Evolutionary conservation across 2,797 vertebrate genomes (phyloP), one percentile per base, ranked within the genome.

Genomic region (Coregonus sp.): DNA sequence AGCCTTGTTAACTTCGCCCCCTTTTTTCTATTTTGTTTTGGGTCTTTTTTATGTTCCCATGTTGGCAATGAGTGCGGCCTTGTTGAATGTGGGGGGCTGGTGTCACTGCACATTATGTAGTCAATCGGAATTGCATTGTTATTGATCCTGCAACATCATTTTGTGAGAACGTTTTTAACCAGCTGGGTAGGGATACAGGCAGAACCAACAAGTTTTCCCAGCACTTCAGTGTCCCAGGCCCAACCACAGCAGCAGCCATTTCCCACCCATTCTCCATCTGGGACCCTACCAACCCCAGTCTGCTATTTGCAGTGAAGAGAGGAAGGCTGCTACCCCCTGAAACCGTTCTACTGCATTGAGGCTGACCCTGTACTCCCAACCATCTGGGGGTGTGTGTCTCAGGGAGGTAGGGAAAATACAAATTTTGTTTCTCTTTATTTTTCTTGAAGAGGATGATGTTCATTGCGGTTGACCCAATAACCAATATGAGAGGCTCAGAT

Each of bases 191-290:
- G 56, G 18, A 15, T n/a, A 59, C 56, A 59, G 56, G 56, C 56
- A 59, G 5, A 56, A n/a, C 52, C 52, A 56, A 6, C 5, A 4
- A 56, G 15, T 56, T n/a, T 56, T 29, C 25, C 25, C 25, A 31
- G 61, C 25, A 31, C 25, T n/a, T 65, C 25, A 18, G 56, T 59
- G 18, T 59, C 16, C 73, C 76, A 72, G 51, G 47, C 47, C 70
- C 78, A 73, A 87, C 81, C 79, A 65, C 61, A 63, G 78, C 73
- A 74, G 73, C 76, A 83, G 80, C 76, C 86, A 81, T 84, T 94
- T 94, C 91, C 89, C 93, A 89, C 91, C 93, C 89, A 91, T 92
- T 92, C 89, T 89, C 94, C 94, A 95, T 95, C 94, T 95, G 94
- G 92, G 92, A 85, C 59, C 81, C 82, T 76, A 82, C 79, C 52